Evolutionary conservation across 1,140 invertebrate species (phyloP).

Genomic region (Drosophila biarmipes): DNA sequence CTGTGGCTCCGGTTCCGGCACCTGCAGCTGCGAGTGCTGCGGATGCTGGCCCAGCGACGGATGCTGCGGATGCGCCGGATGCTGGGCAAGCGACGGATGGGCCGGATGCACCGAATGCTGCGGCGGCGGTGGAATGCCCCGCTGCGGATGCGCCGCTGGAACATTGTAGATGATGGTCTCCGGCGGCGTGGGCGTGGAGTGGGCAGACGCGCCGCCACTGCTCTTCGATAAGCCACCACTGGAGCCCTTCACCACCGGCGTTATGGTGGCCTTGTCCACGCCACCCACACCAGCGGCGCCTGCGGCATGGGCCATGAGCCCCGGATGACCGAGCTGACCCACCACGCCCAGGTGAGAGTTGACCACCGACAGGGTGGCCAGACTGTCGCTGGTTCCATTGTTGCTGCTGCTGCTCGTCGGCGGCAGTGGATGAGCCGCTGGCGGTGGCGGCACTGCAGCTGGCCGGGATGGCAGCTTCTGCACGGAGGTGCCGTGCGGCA

Average conservation of each 20-base stretch:
- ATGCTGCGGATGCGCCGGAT: slow-evolving; percentile 2
- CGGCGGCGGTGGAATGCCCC: slow-evolving; percentile 18
- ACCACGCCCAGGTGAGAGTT: slow-evolving; percentile 82
- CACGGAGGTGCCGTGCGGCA: slow-evolving; percentile 68
- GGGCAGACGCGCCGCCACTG: slow-evolving; percentile 85
- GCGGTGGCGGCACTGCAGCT: slow-evolving; percentile 12
- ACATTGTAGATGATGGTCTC: slow-evolving; percentile 86
- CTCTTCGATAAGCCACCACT: slow-evolving; percentile 68
- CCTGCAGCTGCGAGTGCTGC: slow-evolving; percentile 3
- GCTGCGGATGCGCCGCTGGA: slow-evolving; percentile 29
- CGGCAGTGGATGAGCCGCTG: slow-evolving; percentile 15
- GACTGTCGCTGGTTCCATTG: slow-evolving; percentile 74
- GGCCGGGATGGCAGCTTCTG: slow-evolving; percentile 51
- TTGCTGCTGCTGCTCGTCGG: slow-evolving; percentile 17
- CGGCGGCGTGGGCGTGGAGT: slow-evolving; percentile 71
- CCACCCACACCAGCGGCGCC: neutral
- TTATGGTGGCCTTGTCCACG: slow-evolving; percentile 71
- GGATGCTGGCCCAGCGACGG: slow-evolving; percentile 6
- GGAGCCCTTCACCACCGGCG: slow-evolving; percentile 86
- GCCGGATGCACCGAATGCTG: slow-evolving; percentile 13
- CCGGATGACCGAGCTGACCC: slow-evolving; percentile 51
- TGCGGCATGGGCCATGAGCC: slow-evolving; percentile 60
- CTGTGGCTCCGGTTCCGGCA: slow-evolving; percentile 86
- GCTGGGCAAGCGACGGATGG: slow-evolving; percentile 19
- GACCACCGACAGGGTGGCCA: slow-evolving; percentile 89